Evolutionary conservation across 2,113 vertebrate species (phyloP), one percentile per base, ranked within the genome.

Genomic region (Piaya cayana): DNA sequence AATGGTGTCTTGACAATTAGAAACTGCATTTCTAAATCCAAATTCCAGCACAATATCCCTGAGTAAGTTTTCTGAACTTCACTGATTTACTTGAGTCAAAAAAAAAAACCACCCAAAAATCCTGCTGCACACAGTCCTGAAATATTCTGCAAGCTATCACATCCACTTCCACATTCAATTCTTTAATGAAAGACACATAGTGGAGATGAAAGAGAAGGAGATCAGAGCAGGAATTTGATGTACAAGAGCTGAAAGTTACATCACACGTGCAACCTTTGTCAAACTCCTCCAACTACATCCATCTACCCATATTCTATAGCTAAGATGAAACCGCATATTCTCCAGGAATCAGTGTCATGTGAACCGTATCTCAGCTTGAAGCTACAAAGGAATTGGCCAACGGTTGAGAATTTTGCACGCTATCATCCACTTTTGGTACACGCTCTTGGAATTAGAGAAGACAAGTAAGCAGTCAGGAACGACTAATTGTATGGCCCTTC

Each of bases 401-500:
- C 1, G 68, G 45, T 14, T 82, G 78, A 83, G n/a, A 90, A 81
- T 88, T 91, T 71, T 85, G 56, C 53, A 71, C 49, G 42, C 71
- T 27, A 56, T 50, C 62, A 83, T 39, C 67, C 45, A 59, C 37
- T 94, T 84, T 75, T 55, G 52, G 68, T 59, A 64, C 53, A 64
- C 76, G 23, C 15, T 42, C 64, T 13, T 55, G 42, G 74, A 93
- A 95, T 90, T 76, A 78, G 39, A 69, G 68, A 93, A 91, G 74
- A 94, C 88, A 92, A 64, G 78, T 12, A 60, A 88, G 45, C 37
- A 82, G 82, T 45, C 43, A 75, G 81, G 56, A 94, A 75, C 81
- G 68, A 94, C 90, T 95, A 97, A 96, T 93, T 93, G 91, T 89
- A 95, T 58, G 77, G 93, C 88, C 59, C 45, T 94, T 80, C 47